Conservation (phyloP, 2,113 vertebrate genomes). For the Gallinago media region DNA sequence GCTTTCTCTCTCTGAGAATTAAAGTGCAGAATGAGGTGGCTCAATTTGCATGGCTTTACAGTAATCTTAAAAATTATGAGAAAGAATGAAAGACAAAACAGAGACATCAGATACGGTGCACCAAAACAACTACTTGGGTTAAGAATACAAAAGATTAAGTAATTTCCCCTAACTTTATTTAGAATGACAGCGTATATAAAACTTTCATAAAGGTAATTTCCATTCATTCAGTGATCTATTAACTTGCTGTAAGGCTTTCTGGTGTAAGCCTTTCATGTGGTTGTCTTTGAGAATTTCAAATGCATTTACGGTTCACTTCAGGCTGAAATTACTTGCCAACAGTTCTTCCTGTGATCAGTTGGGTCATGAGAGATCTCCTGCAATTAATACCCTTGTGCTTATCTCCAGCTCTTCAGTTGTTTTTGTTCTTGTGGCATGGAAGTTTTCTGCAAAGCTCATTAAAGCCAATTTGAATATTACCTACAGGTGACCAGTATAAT, state of each 20-base stretch:
- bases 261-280: conserved; percentile 3
- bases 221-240: neutral
- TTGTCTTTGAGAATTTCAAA: conserved; percentile 18
- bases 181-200: neutral
- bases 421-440: neutral
- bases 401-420: neutral
- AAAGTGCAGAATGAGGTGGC: neutral
- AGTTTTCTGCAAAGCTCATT: neutral
- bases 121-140: neutral
- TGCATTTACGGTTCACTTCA: neutral
- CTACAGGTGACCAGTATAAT: neutral
- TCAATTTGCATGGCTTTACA: neutral
- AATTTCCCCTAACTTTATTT: neutral
- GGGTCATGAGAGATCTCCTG: neutral
- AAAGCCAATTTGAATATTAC: neutral
- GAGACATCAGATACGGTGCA: neutral
- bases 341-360: neutral
- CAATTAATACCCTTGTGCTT: neutral
- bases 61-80: neutral
- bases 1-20: neutral
- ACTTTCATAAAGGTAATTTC: conserved; percentile 22
- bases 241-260: conserved; percentile 18
- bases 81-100: neutral
- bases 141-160: neutral
- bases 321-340: neutral